phyloP scores from a whole-genome alignment of 2,888 invertebrate species.

The Gastrophysa polygoni region DNA sequence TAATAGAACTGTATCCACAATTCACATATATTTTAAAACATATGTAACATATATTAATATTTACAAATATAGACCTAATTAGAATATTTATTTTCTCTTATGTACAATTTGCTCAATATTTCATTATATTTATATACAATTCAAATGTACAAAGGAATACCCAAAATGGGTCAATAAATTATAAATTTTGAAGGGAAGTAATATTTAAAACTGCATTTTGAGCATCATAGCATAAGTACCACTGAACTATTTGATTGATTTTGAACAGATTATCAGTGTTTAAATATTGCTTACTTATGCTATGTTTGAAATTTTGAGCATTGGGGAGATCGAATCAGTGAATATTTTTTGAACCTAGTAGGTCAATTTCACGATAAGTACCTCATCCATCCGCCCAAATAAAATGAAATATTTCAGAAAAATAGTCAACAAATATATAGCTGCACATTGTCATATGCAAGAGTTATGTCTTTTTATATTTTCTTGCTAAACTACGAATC shows the following conservation, averaged over 20 bases:
- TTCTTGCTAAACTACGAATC: constrained; percentile 50
- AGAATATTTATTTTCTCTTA: constrained; percentile 55
- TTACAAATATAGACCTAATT: constrained; percentile 53
- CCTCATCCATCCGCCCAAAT: constrained; percentile 17
- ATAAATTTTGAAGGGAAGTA: constrained; percentile 10
- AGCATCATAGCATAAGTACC: constrained; percentile 29
- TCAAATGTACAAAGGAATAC: constrained; percentile 55
- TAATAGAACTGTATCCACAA: constrained; percentile 53
- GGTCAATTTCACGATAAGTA: constrained; percentile 9
- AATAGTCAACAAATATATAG: constrained; percentile 51
- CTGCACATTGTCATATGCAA: constrained; percentile 50
- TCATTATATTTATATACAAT: constrained; percentile 37
- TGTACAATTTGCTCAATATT: constrained; percentile 55
- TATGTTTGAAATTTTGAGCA: constrained; percentile 17
- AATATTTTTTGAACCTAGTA: neutral
- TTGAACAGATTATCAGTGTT: no score
- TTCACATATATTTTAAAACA: constrained; percentile 56
- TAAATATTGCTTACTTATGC: constrained; percentile 16
- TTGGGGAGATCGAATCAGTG: constrained; percentile 7
- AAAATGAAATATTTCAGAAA: constrained; percentile 41
- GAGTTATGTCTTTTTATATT: constrained; percentile 19
- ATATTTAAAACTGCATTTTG: constrained; percentile 27
- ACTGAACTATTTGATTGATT: no score
- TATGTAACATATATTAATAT: constrained; percentile 51
- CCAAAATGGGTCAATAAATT: constrained; percentile 48